Conservation (phyloP, 2,888 invertebrate genomes). For the Mythimna impura region DNA sequence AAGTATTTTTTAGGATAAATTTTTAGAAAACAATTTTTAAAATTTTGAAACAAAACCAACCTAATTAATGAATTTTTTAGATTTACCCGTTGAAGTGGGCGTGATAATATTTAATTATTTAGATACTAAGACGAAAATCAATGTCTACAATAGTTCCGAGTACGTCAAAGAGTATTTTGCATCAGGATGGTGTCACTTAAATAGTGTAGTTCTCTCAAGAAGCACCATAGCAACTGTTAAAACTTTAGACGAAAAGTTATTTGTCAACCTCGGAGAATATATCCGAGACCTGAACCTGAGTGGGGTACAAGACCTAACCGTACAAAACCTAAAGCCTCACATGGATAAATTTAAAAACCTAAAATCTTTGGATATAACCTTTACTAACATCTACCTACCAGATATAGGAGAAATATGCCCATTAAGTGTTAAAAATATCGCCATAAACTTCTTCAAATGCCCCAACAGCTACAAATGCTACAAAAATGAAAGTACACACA, state of each 20-base stretch:
- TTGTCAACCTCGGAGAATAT: conserved; percentile 62
- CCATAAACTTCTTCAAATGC: conserved; percentile 71
- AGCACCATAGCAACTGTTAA: conserved; percentile 64
- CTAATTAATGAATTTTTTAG: conserved; percentile 65
- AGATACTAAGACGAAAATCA: conserved; percentile 65
- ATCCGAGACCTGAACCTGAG: conserved; percentile 69
- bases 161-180: conserved; percentile 67
- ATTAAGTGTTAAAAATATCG: conserved; percentile 64
- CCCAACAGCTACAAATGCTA: conserved; percentile 61
- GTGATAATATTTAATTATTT: conserved; percentile 63
- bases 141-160: conserved; percentile 59
- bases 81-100: conserved; percentile 68
- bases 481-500: conserved; percentile 56
- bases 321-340: conserved; percentile 60
- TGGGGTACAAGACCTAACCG: conserved; percentile 69
- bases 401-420: conserved; percentile 70
- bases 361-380: conserved; percentile 71
- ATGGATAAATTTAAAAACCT: conserved; percentile 63
- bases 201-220: conserved; percentile 65
- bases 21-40: conserved; percentile 22
- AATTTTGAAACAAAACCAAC: conserved; percentile 13
- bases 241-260: conserved; percentile 63
- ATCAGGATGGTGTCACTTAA: conserved; percentile 65
- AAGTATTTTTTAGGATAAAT: conserved; percentile 15
- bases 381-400: conserved; percentile 70